Evolutionary conservation across 2,888 invertebrate genomes (phyloP), one percentile per base, ranked within the genome.

Genomic region (Morpho deidamia): DNA sequence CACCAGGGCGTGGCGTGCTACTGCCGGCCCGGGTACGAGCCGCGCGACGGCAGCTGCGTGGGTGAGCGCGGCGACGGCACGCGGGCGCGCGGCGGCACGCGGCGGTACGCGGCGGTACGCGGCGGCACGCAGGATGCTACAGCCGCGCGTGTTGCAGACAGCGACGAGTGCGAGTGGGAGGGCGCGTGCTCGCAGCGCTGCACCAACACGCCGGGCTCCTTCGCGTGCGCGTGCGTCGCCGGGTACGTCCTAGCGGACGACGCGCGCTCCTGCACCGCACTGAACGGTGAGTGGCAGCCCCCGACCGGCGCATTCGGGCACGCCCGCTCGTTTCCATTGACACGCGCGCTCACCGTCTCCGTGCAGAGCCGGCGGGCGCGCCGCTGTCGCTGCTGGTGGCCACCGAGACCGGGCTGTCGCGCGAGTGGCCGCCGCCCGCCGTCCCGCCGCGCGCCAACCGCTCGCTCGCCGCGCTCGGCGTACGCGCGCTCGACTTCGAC

Each of bases 121-220:
- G 23, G 23, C 23, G 1, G 23, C 23, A 23, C 23, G 23, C 23
- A 5, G 23, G 12, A n/a, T 12, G 14, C 44, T 37, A 11, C 43
- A 7, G 8, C 32, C 44, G 2, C 37, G 8, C 35, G 23, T 38
- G 46, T 47, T 53, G 51, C 79, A 93, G 96, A 96, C 82, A 92
- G 93, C 61, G 91, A 96, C 83, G 96, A 96, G 83, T 97, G 97
- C 83, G 78, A 82, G 63, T 81, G 92, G 62, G 93, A 94, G 61
- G 93, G 92, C 42, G 80, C 92, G 47, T 96, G 96, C 81, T 93
- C 95, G 73, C 96, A 96, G 82, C 72, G 87, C 39, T 96, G 96
- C 79, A 85, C 67, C 67, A 95, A 95, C 83, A 91, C 91, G 11
- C 78, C 83, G 32, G 93, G 94, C 58, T 92, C 93, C 37, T 95